Percentiles rank a stretch among this genome's conserved stretches.
Conservation (phyloP, 1,140 invertebrate genomes). For the Drosophila kepulauana region DNA sequence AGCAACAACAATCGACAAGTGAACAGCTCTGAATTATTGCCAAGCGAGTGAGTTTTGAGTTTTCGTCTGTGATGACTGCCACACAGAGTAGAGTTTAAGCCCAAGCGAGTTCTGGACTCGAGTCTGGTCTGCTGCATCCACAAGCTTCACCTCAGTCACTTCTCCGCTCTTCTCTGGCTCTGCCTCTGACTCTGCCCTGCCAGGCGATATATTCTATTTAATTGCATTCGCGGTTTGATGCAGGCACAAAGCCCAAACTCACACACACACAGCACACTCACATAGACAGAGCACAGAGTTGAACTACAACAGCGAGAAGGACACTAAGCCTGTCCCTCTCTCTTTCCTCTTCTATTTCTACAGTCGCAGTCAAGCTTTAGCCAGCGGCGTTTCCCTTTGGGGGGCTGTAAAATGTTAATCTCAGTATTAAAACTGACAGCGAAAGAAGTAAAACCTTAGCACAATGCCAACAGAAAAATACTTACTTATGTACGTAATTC, state of each 20-base stretch:
- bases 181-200: not conserved
- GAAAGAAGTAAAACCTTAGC: slow-evolving; percentile 38
- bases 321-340: slow-evolving; percentile 36
- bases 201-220: slow-evolving; percentile 76
- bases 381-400: slow-evolving; percentile 16
- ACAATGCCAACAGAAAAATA: slow-evolving; percentile 12
- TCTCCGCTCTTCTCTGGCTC: not conserved
- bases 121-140: slow-evolving; percentile 18
- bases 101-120: slow-evolving; percentile 10
- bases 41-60: slow-evolving; percentile 69
- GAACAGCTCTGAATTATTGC: slow-evolving; percentile 69
- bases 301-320: slow-evolving; percentile 23
- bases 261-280: slow-evolving; percentile 12
- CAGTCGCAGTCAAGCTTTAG: no score
- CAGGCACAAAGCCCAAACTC: slow-evolving; percentile 35
- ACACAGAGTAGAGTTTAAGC: not conserved
- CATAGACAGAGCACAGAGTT: not conserved
- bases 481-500: slow-evolving; percentile 30
- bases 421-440: slow-evolving; percentile 66
- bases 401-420: slow-evolving; percentile 65
- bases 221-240: slow-evolving; percentile 71
- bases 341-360: not conserved
- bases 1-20: slow-evolving; percentile 38
- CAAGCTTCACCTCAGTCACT: not conserved
- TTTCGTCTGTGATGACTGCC: slow-evolving; percentile 37